A percentile compares a stretch with the other conserved stretches of the same genome.
These are phyloP conservation scores for Egretta garzetta DNA, from an alignment of 2,113 vertebrate species.

Conservation along the genomic window DNA sequence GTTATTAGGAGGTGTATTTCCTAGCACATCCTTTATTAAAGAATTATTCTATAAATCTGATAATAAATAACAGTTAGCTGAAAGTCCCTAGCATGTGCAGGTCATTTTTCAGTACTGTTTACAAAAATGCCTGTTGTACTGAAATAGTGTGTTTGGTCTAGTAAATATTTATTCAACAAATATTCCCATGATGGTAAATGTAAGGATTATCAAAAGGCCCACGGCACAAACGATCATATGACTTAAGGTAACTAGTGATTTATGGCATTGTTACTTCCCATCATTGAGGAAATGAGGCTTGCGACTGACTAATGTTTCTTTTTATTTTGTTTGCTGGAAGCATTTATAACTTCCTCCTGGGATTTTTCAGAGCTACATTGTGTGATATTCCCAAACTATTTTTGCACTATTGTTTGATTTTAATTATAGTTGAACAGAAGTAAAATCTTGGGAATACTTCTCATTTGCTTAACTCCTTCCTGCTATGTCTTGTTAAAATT, in stretches of 20 bases:
- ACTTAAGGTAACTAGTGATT: constrained; percentile 74
- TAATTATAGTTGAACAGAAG: constrained; percentile 70
- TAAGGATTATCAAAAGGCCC: constrained; percentile 68
- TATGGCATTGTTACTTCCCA: constrained; percentile 71
- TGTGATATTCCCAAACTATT: constrained; percentile 25
- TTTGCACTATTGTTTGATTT: constrained; percentile 64
- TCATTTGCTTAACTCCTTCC: constrained; percentile 55
- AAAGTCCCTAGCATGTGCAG: not conserved
- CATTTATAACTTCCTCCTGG: constrained; percentile 74
- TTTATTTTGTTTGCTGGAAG: constrained; percentile 77
- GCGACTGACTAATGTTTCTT: constrained; percentile 76
- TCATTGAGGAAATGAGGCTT: constrained; percentile 76
- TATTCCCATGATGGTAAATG: constrained; percentile 49
- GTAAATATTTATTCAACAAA: constrained; percentile 70
- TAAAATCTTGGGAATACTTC: constrained; percentile 63
- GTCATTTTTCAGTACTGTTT: constrained; percentile 25
- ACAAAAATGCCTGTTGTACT: not conserved
- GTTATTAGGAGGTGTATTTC: not conserved
- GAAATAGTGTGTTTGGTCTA: not conserved
- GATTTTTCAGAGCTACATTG: constrained; percentile 43
- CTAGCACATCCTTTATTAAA: not conserved
- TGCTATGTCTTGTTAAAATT: not conserved
- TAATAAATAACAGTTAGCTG: constrained; percentile 6
- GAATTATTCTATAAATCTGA: not conserved
- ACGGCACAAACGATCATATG: constrained; percentile 49